Evolutionary conservation across 2,113 vertebrate genomes (phyloP).

Genomic region (Actinemys pallida): DNA sequence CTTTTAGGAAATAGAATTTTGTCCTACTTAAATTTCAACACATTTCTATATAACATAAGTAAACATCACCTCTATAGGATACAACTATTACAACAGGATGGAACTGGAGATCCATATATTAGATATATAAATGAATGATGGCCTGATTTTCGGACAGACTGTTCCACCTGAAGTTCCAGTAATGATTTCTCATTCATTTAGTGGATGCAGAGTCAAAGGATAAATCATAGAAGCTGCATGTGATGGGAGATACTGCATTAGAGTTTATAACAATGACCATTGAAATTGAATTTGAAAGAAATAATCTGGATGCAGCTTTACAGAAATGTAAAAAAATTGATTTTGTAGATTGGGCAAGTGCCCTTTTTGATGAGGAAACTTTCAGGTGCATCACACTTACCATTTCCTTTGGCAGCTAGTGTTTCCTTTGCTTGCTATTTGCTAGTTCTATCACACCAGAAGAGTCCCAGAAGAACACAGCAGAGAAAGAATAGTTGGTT

Average conservation of each 20-base stretch:
- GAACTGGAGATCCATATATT: not conserved
- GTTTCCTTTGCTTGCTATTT: slow-evolving; percentile 7
- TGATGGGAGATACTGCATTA: not conserved
- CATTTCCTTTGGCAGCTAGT: not conserved
- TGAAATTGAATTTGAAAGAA: not conserved
- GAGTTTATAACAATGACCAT: not conserved
- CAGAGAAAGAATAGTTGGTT: not conserved
- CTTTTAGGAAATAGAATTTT: not conserved
- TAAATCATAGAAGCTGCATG: not conserved
- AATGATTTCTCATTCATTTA: not conserved
- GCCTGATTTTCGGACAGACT: not conserved
- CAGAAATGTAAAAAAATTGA: not conserved
- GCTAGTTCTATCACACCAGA: not conserved
- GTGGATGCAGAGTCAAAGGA: not conserved
- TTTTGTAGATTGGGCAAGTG: not conserved
- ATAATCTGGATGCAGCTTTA: not conserved
- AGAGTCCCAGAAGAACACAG: not conserved
- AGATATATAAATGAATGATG: not conserved
- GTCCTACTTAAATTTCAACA: not conserved
- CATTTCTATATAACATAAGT: not conserved
- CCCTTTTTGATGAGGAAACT: not conserved
- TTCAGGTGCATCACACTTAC: slow-evolving; percentile 15
- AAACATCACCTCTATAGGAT: not conserved
- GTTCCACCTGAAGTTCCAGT: not conserved
- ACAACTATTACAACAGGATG: not conserved